These are phyloP conservation scores for Pipa parva DNA, from an alignment of 2,113 vertebrate genomes.

Conservation along the genomic window DNA sequence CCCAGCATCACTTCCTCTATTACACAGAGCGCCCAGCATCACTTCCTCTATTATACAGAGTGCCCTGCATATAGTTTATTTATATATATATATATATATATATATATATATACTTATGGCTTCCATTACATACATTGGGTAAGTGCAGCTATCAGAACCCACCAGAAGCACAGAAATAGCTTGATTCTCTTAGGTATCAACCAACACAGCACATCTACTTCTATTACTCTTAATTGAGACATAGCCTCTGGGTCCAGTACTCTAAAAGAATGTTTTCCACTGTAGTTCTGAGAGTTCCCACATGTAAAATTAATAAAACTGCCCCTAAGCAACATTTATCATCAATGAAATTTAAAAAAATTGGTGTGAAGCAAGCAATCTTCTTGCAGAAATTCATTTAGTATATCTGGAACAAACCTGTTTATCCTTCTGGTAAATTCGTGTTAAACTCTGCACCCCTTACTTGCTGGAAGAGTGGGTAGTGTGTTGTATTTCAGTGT, in stretches of 20 bases:
- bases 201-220: no score
- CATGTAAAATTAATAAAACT: slow-evolving; percentile 12
- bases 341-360: slow-evolving; percentile 7
- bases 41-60: no score
- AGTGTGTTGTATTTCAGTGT: neutral
- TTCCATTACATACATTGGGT: no score
- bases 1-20: no score
- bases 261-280: neutral
- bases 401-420: neutral
- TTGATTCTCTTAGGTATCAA: no score
- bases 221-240: neutral
- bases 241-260: neutral
- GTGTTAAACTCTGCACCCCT: slow-evolving; percentile 25
- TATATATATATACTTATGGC: no score
- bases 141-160: no score
- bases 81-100: no score
- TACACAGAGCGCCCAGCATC: no score
- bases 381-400: neutral
- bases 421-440: slow-evolving; percentile 4
- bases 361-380: slow-evolving; percentile 3
- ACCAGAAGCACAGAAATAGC: no score
- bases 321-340: slow-evolving; percentile 4
- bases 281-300: neutral
- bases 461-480: neutral
- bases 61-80: no score